Conservation (phyloP, 2,888 invertebrate genomes). For the Pseudoips prasinana region DNA sequence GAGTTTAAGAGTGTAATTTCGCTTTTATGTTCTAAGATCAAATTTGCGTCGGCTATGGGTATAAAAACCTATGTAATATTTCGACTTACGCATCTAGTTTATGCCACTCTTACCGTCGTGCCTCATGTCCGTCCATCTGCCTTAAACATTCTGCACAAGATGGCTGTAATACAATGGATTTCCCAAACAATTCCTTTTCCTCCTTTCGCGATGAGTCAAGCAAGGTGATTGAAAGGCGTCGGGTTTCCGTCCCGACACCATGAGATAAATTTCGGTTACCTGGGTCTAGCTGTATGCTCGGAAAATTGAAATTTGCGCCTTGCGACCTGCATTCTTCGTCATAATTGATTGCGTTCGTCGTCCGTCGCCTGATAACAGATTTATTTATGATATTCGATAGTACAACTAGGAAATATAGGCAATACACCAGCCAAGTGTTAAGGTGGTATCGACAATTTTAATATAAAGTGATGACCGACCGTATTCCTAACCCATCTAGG, state of each 20-base stretch:
- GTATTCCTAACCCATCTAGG: constrained; percentile 48
- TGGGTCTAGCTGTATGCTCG: constrained; percentile 57
- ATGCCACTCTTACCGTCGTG: no score
- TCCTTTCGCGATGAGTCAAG: constrained; percentile 32
- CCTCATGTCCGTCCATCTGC: constrained; percentile 22
- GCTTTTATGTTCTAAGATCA: no score
- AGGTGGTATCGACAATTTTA: constrained; percentile 23
- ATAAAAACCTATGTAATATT: no score
- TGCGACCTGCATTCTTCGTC: constrained; percentile 27
- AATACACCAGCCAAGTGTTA: constrained; percentile 4
- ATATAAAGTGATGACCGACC: constrained; percentile 38
- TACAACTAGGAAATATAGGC: no score
- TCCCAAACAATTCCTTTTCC: constrained; percentile 42
- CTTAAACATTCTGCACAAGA: constrained; percentile 34
- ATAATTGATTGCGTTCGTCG: constrained; percentile 45
- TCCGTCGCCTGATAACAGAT: no score
- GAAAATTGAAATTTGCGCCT: constrained; percentile 62
- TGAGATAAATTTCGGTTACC: constrained; percentile 60
- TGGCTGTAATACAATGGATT: constrained; percentile 40
- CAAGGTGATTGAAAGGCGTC: constrained; percentile 65
- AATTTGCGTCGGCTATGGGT: no score
- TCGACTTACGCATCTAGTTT: no score
- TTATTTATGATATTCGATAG: no score
- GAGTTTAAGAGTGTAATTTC: no score
- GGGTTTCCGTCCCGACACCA: constrained; percentile 47